Base-by-base conservation (phyloP, 2,888 invertebrate species). In the Lucinisca nassula region DNA sequence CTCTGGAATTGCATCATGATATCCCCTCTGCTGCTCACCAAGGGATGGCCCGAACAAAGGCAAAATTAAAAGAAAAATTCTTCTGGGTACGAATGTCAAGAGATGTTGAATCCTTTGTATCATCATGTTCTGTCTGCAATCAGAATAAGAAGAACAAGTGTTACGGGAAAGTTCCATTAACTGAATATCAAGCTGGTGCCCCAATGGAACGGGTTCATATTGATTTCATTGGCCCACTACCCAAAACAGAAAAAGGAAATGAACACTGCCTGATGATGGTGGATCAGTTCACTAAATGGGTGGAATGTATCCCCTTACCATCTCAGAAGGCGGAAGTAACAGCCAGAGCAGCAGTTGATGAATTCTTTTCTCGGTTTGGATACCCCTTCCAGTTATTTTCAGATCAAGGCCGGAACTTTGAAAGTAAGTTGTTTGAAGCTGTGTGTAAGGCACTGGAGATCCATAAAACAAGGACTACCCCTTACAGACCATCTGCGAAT, bases 231-330 rank as follows among this genome's bases (percentile, higher is more conserved):
- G 61, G 61, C 27, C 61, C 61, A 3, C 61, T 61, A 6, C 61
- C 61, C 10, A 30, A 61, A 27, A 61, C 61, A 21, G 8, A 24
- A 24, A 3, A 30, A 30, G 61, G 61, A 61, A 61, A 61, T 27
- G 30, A 30, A 30, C 21, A 61, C 21, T 8, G 24, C 27, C 27
- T 61, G 21, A 61, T 61, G 61, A 21, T 61, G 21, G 61, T 61
- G 27, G 61, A 61, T 17, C 61, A 61, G 21, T 61, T 61, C 30
- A 30, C 61, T 10, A 70, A 87, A 73, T 83, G 84, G 84, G 76
- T 83, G 67, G 79, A 79, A 27, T 72, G 70, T 45, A 51, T 79
- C 4, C 73, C 73, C 6, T 37, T 73, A 40, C 73, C 73, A 6
- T 37, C 73, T 37, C 73, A 73, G 4, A 73, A 73, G 30, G 73